Evolutionary conservation across 2,888 invertebrate genomes (phyloP), one percentile per base, ranked within the genome.

Genomic region (Netelia virgata): DNA sequence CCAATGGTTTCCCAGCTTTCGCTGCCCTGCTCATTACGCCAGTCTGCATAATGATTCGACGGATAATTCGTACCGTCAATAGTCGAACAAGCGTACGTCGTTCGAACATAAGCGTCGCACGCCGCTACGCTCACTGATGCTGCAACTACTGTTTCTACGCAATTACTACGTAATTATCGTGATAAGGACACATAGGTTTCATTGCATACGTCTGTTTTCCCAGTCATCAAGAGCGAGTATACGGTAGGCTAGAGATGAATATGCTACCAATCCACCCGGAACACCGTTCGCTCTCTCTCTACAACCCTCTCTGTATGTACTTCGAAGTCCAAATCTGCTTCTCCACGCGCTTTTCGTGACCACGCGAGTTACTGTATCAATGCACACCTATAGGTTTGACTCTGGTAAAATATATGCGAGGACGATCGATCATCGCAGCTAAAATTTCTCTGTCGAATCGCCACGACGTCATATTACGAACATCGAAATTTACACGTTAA

Each of bases 31-130:
- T 18, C 77, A 69, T 63, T n/a, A 16, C 20, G 20, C 57, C 57
- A 18, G 43, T 14, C 50, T 57, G 50, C 50, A 80, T 73, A 66
- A 66, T 68, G 50, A 47, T 57, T 57, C 70, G 18, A 5, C 11
- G 11, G 28, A 87, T 90, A 88, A 90, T 89, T 88, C 84, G 87
- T 79, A 88, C 80, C 82, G 85, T 88, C 88, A 86, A 90, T 88
- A 88, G 36, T 36, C 18, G 47, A 36, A 23, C 16, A 14, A 20
- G 14, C 63, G 36, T n/a, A 9, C n/a, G n/a, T 68, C 47, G 14
- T n/a, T 68, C 47, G 66, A 68, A 68, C 50, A 47, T 68, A 68
- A 68, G 47, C 66, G 18, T 16, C 47, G 57, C 41, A 8, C 28
- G 20, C 53, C 50, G 47, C 47, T 72, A 80, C 69, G 79, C 78